Base-by-base conservation (phyloP, 2,113 vertebrate genomes). In the Barnardius zonarius region DNA sequence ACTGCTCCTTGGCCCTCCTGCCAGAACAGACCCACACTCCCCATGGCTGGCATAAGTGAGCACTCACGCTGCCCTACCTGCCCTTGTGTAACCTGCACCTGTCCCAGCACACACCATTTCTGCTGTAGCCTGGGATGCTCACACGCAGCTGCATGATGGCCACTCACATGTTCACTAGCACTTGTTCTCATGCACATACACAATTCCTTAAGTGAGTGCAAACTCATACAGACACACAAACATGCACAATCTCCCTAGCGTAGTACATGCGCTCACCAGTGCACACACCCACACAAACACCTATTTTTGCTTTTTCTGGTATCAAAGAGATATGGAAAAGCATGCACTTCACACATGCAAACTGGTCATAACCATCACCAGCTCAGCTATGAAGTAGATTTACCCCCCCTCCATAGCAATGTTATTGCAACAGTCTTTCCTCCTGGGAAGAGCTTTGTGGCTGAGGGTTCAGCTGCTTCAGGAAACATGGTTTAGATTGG, bases 61-160 rank as follows among this genome's bases (percentile, higher is more conserved):
- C 41, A 1, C 28, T 28, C 5, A 0, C 5, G 4, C 61, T 63
- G 62, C 69, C 70, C 74, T 57, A 11, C 61, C 43, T 6, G 9
- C 39, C 35, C 51, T 13, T 33, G 72, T 4, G 8, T 13, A 44
- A 46, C 12, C 54, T 1, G 1, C 39, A 37, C 33, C 51, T 1
- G 1, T 20, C 5, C 0, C 44, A 41, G 30, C 17, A 1, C 69
- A n/a, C 3, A 0, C 37, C 0, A 5, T 14, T 28, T 13, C 35
- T 70, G 28, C 44, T 8, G n/a, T 57, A 51, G 59, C 24, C 64
- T 11, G 0, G 7, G 63, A 28, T 4, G 5, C 82, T 46, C 48
- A 17, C 69, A 35, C 0, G 0, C 43, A 27, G 63, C 46, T 2
- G 3, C 4, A 2, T 2, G 62, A 59, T 6, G 41, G 52, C 27